Evolutionary conservation across 2,888 invertebrate genomes (phyloP), one percentile per base, ranked within the genome.

Genomic region (Lottia scabra): DNA sequence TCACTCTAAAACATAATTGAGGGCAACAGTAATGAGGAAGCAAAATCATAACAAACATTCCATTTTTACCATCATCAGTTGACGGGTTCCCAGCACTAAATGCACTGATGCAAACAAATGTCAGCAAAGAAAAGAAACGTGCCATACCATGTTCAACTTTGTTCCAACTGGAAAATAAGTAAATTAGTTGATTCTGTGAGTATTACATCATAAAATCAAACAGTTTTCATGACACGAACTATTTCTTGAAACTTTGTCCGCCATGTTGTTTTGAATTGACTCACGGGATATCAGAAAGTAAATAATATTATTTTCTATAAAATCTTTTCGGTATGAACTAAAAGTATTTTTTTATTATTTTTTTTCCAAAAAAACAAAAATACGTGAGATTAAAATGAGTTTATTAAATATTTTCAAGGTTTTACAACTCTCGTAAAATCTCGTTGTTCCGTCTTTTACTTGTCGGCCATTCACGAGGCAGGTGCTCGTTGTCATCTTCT

Each of bases 401-500:
- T n/a, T 10, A 10, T 19, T 10, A 56, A 1, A 56, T 10, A 23
- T 23, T 23, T 23, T n/a, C 10, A 15, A 48, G 30, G n/a, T 43
- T n/a, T 23, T 46, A 44, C 62, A 64, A 65, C 30, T 63, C 65
- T 64, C 63, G 38, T 45, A 23, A 19, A 27, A 15, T 64, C 63
- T 23, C 56, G 2, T 23, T 38, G 0, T 0, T 44, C 70, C 5
- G 56, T 43, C 67, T 72, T 72, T 72, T 56, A 38, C 38, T 46
- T 63, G 45, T 48, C 65, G 64, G 65, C 67, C 45, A 65, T 63
- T 63, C 30, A 19, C n/a, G 8, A 38, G 65, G 38, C 27, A 66
- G 45, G 63, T 65, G 45, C 67, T 13, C 45, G 45, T 62, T 23
- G 19, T 23, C 19, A n/a, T 13, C 65, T 23, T 48, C 15, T 63